Evolutionary conservation across 2,113 vertebrate species (phyloP).

Genomic region (Eptesicus fuscus): DNA sequence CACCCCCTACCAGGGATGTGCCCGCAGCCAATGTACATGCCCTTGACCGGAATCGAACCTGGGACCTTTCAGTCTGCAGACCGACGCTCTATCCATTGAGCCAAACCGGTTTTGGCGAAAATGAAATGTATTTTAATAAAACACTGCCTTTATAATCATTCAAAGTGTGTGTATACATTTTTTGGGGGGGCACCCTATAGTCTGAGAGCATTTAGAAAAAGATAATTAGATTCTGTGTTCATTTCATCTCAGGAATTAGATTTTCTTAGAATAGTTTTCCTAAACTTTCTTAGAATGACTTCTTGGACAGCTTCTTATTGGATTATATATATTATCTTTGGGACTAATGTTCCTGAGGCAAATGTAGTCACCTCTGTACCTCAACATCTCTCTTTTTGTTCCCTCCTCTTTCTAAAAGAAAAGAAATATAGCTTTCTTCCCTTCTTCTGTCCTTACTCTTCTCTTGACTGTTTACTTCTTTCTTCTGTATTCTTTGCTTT

Average conservation of each 20-base stretch:
- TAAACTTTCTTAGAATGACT: conserved; percentile 38
- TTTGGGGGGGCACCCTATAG: too few relatives aligned
- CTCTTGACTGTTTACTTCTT: neutral
- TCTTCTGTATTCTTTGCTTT: neutral
- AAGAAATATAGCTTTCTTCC: neutral
- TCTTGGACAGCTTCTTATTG: neutral
- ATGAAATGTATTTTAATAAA: too few relatives aligned
- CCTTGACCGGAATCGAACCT: too few relatives aligned
- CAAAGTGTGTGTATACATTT: too few relatives aligned
- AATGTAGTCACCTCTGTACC: neutral
- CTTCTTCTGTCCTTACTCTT: neutral
- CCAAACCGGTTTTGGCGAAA: too few relatives aligned
- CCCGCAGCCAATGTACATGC: too few relatives aligned
- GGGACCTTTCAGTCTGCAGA: too few relatives aligned
- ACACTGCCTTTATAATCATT: too few relatives aligned
- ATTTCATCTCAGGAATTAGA: neutral
- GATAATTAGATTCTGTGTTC: conserved; percentile 27
- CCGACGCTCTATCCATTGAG: too few relatives aligned
- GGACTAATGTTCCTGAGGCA: neutral
- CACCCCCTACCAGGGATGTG: too few relatives aligned
- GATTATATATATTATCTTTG: neutral
- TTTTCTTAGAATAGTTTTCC: conserved; percentile 33
- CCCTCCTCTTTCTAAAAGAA: neutral
- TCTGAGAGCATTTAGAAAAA: conserved; percentile 27
- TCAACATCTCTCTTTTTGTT: neutral